phyloP scores from a whole-genome alignment of 2,113 vertebrate genomes.

The Talpa occidentalis region DNA sequence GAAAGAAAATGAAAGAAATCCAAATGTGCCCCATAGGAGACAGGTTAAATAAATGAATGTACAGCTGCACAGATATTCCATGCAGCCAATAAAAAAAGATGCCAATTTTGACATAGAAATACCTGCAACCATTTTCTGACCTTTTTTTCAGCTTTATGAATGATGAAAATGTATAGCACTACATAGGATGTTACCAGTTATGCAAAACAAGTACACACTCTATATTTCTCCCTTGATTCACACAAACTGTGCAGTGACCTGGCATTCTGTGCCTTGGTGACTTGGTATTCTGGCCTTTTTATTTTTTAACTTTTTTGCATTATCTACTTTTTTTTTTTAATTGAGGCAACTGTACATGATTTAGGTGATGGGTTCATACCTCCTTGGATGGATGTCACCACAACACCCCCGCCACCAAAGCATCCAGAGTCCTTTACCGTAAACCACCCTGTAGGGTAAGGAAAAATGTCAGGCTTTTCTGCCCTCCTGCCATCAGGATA shows the following conservation, averaged over 20 bases:
- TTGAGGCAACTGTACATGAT: background rate
- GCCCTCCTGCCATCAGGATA: too few relatives aligned
- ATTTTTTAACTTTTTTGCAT: too few relatives aligned
- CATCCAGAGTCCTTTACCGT: too few relatives aligned
- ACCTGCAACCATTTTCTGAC: background rate
- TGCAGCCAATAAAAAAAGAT: background rate
- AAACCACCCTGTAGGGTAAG: too few relatives aligned
- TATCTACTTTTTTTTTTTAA: background rate
- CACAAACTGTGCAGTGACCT: background rate
- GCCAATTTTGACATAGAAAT: background rate
- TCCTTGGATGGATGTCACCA: too few relatives aligned
- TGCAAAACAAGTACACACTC: background rate
- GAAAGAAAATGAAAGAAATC: background rate
- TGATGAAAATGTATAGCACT: constrained; percentile 11
- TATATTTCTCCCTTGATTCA: background rate
- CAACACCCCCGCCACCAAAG: too few relatives aligned
- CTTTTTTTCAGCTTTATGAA: background rate
- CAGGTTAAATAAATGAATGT: background rate
- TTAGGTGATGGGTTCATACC: too few relatives aligned
- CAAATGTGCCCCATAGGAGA: background rate
- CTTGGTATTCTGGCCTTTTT: constrained; percentile 34
- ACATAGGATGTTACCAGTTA: background rate
- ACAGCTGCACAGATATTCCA: background rate
- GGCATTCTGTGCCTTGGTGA: constrained; percentile 50
- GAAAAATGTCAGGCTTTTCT: too few relatives aligned